These are phyloP conservation scores for Panagrolaimus sp. DNA, from an alignment of 1,140 invertebrate species.

Conservation along the genomic window DNA sequence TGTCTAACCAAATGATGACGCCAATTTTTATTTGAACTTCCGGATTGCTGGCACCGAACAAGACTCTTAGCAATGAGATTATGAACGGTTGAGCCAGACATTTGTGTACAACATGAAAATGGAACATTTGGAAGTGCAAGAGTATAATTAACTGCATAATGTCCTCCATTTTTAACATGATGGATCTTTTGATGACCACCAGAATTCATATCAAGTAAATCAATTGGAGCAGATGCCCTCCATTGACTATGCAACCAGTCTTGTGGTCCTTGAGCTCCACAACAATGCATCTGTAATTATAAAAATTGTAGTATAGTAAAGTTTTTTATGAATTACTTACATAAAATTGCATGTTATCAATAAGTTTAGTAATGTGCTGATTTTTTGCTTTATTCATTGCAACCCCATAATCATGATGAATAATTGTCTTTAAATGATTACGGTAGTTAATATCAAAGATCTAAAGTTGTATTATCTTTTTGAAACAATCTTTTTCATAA, in stretches of 20 bases:
- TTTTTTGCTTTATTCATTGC: constrained; percentile 24
- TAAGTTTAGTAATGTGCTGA: constrained; percentile 30
- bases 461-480: constrained; percentile 11
- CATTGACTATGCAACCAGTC: constrained; percentile 35
- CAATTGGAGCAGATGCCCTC: constrained; percentile 17
- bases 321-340: constrained; percentile 26
- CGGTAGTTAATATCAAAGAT: constrained; percentile 15
- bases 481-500: neutral
- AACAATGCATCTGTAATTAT: constrained; percentile 34
- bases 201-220: constrained; percentile 11
- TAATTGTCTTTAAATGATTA: constrained; percentile 22
- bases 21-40: constrained; percentile 33
- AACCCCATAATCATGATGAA: constrained; percentile 41
- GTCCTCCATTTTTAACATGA: neutral
- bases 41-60: constrained; percentile 36
- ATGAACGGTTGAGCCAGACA: constrained; percentile 31
- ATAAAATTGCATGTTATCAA: constrained; percentile 44
- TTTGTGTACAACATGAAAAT: constrained; percentile 21
- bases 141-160: neutral
- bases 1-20: constrained; percentile 24
- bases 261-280: constrained; percentile 26
- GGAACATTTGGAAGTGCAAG: constrained; percentile 20
- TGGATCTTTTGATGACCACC: neutral
- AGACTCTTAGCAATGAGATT: constrained; percentile 32
- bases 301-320: neutral